Conservation (phyloP, 2,113 vertebrate species). For the Zosterops borbonicus region DNA sequence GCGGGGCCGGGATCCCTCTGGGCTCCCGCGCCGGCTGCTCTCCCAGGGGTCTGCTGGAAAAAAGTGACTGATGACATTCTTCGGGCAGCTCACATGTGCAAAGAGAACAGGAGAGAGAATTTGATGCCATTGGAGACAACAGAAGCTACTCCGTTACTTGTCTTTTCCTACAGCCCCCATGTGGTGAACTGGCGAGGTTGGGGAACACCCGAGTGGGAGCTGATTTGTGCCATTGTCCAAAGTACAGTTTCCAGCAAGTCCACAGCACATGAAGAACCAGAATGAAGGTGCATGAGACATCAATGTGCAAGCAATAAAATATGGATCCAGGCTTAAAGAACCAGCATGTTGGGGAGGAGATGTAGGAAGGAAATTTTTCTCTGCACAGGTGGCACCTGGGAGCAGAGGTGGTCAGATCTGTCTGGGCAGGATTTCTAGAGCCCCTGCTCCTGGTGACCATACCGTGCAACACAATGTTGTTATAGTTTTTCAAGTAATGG, state of each 20-base stretch:
- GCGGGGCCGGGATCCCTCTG: accelerated
- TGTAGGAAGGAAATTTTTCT: neutral
- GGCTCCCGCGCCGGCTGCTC: neutral
- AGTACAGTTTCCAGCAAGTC: neutral
- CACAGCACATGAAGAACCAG: neutral
- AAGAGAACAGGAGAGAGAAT: neutral
- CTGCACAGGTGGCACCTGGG: neutral
- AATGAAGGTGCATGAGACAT: neutral
- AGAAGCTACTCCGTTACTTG: neutral
- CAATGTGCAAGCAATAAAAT: neutral
- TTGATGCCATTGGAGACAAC: no score
- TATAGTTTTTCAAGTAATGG: neutral
- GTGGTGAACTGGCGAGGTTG: neutral
- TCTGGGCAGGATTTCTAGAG: neutral
- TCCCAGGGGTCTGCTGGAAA: accelerated
- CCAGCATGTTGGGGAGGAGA: accelerated
- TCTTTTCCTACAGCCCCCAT: neutral
- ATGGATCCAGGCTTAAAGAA: neutral
- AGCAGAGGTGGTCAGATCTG: neutral
- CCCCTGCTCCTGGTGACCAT: accelerated
- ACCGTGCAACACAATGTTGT: accelerated
- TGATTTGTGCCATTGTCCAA: neutral
- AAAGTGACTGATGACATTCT: neutral
- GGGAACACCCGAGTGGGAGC: neutral
- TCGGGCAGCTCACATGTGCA: accelerated